Percentiles rank a stretch among this genome's conserved stretches.
These are phyloP conservation scores for Oasisia sp. DNA, from an alignment of 2,888 invertebrate genomes.

Conservation along the genomic window DNA sequence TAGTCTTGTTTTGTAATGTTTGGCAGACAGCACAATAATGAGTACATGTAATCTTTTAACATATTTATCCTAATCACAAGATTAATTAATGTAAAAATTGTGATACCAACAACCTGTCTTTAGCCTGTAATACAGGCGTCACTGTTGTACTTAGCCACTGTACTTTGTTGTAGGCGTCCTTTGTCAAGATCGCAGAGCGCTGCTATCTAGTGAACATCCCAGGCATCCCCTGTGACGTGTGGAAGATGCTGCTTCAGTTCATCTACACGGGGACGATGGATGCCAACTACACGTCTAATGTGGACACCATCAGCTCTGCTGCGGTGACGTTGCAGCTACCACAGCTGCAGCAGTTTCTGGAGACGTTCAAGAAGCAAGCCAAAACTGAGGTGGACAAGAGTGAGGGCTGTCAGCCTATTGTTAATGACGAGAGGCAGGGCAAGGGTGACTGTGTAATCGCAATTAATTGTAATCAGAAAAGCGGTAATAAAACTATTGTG, in stretches of 20 bases:
- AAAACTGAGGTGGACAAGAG: background rate
- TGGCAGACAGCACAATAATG: too few relatives aligned
- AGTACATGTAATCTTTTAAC: too few relatives aligned
- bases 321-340: background rate
- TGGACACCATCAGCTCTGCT: background rate
- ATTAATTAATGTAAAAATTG: too few relatives aligned
- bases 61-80: too few relatives aligned
- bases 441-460: background rate
- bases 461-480: background rate
- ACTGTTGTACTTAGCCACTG: background rate
- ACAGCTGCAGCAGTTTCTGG: background rate
- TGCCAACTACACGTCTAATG: background rate
- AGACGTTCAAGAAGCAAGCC: background rate
- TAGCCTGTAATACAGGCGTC: too few relatives aligned
- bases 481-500: background rate
- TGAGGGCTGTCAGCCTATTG: background rate
- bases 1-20: too few relatives aligned
- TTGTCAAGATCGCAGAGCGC: background rate
- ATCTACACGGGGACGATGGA: background rate
- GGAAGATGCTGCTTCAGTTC: background rate
- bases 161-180: background rate
- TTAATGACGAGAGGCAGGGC: background rate
- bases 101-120: too few relatives aligned
- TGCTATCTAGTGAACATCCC: background rate
- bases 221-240: background rate